Evolutionary conservation across 30 jellyfish, hydroid and myxozoan species (phyloP), one percentile per base, ranked within the genome.

Genomic region (Turritopsis rubra): DNA sequence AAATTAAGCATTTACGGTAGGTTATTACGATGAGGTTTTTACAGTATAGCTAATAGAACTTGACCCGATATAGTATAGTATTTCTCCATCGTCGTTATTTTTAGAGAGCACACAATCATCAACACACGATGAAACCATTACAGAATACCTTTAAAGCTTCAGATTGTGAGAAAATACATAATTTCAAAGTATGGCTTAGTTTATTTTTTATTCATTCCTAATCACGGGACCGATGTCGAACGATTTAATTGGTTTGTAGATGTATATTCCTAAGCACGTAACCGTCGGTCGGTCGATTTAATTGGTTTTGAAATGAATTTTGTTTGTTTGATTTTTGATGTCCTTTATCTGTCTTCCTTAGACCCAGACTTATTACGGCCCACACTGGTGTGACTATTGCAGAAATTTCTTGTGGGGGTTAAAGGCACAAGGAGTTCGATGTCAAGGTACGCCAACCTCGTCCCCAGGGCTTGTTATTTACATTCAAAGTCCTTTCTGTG

Each of bases 371-470:
- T 92, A 83, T 71, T 92, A 92, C 72, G 98, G 98, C 0, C 96
- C 96, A 28, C 98, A 92, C 75, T 92, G 98, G 98, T 92, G 98
- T 81, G 95, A 92, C 53, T 83, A 88, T 65, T 92, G 98, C 84
- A 65, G 84, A 27, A 92, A 92, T 81, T 92, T 87, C 85, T 87
- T 92, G 98, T 92, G 98, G 98, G 98, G 98, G 7, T 74, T 92
- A 83, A 92, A 92, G 65, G 95, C 96, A 18, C 98, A 92, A 85
- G 98, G 98, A 26, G 85, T 83, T 60, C 94, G 92, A 72, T 92
- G 98, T 66, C 96, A 87, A 85, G 98, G 98, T 92, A 60, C 18
- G 23, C 16, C 19, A n/a, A n/a, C n/a, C n/a, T n/a, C n/a, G n/a
- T n/a, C n/a, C 84, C 5, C 66, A 28, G 24, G 74, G 21, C 27